phyloP scores from a whole-genome alignment of 2,797 vertebrate genomes.

The Macroramphosus scolopax region DNA sequence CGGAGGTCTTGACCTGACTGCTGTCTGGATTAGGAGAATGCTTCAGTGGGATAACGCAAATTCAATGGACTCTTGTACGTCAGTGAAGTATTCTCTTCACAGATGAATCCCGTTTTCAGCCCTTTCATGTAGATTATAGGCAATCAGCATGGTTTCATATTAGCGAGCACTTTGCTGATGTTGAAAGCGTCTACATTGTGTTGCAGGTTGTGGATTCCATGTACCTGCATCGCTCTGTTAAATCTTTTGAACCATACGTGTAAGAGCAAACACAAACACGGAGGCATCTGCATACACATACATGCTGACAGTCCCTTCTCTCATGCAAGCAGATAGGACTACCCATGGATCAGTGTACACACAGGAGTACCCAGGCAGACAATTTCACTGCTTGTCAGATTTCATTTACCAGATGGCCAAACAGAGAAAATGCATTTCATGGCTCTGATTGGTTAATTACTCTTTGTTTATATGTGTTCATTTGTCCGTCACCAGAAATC shows the following conservation, averaged over 20 bases:
- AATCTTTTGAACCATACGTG: neutral
- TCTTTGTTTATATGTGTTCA: slow-evolving; percentile 48
- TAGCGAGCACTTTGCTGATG: no score
- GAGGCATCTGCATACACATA: slow-evolving; percentile 11
- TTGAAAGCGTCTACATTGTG: no score
- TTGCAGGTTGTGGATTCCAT: no score
- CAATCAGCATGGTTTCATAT: no score
- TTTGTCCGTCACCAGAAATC: slow-evolving; percentile 37
- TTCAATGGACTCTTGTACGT: no score
- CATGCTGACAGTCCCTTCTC: slow-evolving; percentile 3
- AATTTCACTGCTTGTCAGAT: slow-evolving; percentile 57
- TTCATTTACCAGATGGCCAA: slow-evolving; percentile 61
- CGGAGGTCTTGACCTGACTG: no score
- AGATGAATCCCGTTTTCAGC: no score
- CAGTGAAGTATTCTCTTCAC: no score
- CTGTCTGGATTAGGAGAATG: no score
- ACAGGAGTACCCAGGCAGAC: neutral
- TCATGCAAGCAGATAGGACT: slow-evolving; percentile 18
- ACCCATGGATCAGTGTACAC: slow-evolving; percentile 1
- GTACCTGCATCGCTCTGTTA: no score
- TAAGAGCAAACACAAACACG: neutral
- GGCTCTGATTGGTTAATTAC: slow-evolving; percentile 64
- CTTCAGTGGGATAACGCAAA: no score
- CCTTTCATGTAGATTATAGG: no score
- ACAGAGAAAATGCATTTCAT: slow-evolving; percentile 70